Base-by-base conservation (phyloP, 64 coral and sea anemone species). In the Anthopleura sola region DNA sequence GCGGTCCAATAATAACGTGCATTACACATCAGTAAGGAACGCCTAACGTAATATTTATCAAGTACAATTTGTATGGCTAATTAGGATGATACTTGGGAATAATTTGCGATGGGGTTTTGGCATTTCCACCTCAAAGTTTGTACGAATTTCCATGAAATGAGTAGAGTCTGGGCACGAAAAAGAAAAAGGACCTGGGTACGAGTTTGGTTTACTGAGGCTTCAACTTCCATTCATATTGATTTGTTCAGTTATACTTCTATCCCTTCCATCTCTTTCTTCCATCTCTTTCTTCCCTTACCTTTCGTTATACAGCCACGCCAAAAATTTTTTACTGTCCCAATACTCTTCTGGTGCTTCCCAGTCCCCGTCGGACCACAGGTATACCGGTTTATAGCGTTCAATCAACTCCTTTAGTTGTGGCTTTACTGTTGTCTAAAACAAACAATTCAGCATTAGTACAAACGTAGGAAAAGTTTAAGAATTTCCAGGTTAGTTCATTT, bases 351-450 rank as follows among this genome's bases (percentile, higher is more conserved):
- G n/a, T 4, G 91, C 91, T 64, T 84, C 86, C 81, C 86, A 88
- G 26, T 93, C 91, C 5, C 91, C 91, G 55, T 88, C 81, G 5
- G 80, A 28, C 86, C 78, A 93, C 18, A 91, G 83, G 49, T 91
- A 91, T 12, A 81, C 84, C 32, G 89, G 89, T 74, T 86, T 83
- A 49, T 83, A 83, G 2, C 24, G 17, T 19, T 83, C 15, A 37
- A 83, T 37, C 4, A 83, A 29, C 32, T 83, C 82, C 20, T 36
- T 54, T 28, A 91, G 49, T 58, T 91, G 89, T 16, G 89, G 89
- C 55, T 31, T 91, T 14, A 91, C 38, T 33, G 83, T 82, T 60
- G 74, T 78, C 89, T 91, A 47, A 40, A 13, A 44, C 8, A 47
- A 38, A 24, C 5, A 40, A 79, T 6, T 24, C 3, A 19, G 3